A percentile compares a stretch with the other conserved stretches of the same genome.
phyloP scores from a whole-genome alignment of 2,113 vertebrate genomes.

The Anarhynchus alexandrinus region DNA sequence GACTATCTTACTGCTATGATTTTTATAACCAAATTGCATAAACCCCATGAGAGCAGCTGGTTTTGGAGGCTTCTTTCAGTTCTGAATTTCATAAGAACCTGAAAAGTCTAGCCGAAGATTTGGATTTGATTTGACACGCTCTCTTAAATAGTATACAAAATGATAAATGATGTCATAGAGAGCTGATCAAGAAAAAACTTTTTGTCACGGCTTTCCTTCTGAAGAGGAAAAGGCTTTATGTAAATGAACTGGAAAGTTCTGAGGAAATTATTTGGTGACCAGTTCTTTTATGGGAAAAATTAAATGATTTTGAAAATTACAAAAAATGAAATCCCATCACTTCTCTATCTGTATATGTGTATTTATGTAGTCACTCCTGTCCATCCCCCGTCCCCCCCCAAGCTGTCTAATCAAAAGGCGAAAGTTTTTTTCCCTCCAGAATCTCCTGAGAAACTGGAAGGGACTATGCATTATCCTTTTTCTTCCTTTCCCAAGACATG shows the following conservation, averaged over 20 bases:
- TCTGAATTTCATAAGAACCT: slow-evolving; percentile 7
- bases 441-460: background rate
- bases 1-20: background rate
- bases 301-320: background rate
- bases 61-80: background rate
- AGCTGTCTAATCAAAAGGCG: background rate
- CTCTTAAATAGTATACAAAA: background rate
- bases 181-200: background rate
- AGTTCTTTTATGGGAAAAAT: background rate
- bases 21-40: background rate
- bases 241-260: background rate
- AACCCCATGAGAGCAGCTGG: background rate
- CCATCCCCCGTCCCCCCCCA: background rate
- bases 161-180: background rate
- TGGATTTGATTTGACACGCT: background rate
- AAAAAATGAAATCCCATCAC: background rate
- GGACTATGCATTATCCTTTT: background rate
- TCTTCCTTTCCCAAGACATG: background rate
- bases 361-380: accelerated
- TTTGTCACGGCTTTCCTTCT: background rate
- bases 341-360: background rate
- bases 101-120: background rate
- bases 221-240: background rate
- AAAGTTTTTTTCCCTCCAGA: background rate
- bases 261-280: background rate